A percentile compares a stretch with the other conserved stretches of the same genome.
Conservation (phyloP, 2,113 vertebrate genomes). For the Nettapus auritus region DNA sequence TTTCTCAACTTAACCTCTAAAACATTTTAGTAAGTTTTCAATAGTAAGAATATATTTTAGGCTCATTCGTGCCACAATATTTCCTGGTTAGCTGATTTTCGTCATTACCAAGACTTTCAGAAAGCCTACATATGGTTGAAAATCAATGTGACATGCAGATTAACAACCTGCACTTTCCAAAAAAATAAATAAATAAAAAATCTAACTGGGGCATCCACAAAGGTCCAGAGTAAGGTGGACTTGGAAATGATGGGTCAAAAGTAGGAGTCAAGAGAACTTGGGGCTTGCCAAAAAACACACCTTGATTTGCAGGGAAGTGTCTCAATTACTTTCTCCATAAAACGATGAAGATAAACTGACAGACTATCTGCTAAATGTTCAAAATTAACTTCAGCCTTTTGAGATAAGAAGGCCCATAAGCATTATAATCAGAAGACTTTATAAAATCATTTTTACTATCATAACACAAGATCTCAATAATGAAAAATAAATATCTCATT, state of each 20-base stretch:
- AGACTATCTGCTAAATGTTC: background rate
- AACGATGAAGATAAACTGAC: background rate
- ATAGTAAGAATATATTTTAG: background rate
- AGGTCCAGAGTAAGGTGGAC: background rate
- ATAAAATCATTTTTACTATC: background rate
- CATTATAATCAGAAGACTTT: background rate
- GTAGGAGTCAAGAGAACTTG: background rate
- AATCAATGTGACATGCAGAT: background rate
- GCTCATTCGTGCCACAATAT: background rate
- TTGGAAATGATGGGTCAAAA: background rate
- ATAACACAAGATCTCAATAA: background rate
- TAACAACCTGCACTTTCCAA: background rate
- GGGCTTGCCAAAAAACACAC: background rate
- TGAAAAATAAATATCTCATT: constrained; percentile 14
- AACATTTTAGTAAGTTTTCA: background rate
- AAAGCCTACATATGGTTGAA: background rate
- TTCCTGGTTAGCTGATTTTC: background rate
- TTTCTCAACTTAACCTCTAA: background rate
- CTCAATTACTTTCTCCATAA: background rate
- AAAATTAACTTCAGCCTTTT: background rate
- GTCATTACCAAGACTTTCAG: background rate
- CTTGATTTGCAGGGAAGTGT: background rate
- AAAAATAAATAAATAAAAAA: background rate
- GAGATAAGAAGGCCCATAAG: background rate
- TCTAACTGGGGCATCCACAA: background rate